Evolutionary conservation across 37 sponge, comb jelly and placozoan genomes (phyloP), one percentile per base, ranked within the genome.

Genomic region (Chondrilla cf. caribensis): DNA sequence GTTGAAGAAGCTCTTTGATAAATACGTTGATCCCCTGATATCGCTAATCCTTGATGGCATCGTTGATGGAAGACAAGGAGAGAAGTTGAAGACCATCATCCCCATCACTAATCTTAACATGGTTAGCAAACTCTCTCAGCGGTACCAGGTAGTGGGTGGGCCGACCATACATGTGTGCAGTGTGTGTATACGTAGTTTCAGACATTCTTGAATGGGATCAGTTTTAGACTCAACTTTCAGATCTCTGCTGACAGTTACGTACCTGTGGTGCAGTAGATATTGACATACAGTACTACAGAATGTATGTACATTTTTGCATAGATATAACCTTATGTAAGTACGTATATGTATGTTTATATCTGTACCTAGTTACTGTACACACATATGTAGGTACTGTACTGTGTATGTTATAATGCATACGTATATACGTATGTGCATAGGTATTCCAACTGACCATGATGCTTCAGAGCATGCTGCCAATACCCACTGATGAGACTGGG

Each of bases 41-140:
- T 81, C 85, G 42, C 58, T 88, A 43, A 96, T 98, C 68, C 86
- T 95, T 75, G 99, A 98, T 59, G 99, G 99, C 15, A 83, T 96
- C 28, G 58, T 90, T 77, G 96, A 93, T 78, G 99, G 99, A 17
- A 77, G 86, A 35, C 90, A 90, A 35, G 93, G 86, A 28, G 94
- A 96, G 79, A 91, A 92, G 72, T 89, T 96, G 58, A 91, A 92
- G 77, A 89, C 92, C 68, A 98, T 98, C 65, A 88, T 96, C 22
- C 96, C 99, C 24, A 37, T 96, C 37, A 90, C 99, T 47, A 93
- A 95, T 60, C 88, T 98, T 22, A 93, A 96, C 78, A 81, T 98
- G 88, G 96, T 92, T 35, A 73, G n/a, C n/a, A n/a, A n/a, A n/a
- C n/a, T n/a, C n/a, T n/a, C n/a, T n/a, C n/a, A n/a, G n/a, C 82